Percentiles rank a stretch among this genome's conserved stretches.
These are phyloP conservation scores for Macrosteles quadrilineatus DNA, from an alignment of 1,140 invertebrate genomes.

Conservation along the genomic window DNA sequence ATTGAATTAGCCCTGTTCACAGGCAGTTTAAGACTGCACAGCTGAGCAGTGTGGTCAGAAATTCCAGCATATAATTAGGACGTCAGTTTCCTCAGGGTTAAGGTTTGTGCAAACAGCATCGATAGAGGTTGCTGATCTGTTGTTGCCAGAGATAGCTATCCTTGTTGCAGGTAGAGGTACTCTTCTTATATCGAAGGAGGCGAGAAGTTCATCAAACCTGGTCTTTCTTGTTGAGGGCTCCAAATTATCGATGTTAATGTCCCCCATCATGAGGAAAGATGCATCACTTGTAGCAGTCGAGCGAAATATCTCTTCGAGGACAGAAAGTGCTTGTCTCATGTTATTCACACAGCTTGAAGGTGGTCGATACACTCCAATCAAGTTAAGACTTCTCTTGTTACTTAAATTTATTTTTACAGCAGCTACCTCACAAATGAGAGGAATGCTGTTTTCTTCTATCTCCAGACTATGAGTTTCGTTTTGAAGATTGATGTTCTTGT, in stretches of 20 bases:
- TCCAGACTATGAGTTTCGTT: background rate
- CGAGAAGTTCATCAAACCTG: background rate
- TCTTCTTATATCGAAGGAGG: background rate
- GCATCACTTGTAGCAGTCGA: background rate
- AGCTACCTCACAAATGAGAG: background rate
- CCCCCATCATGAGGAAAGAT: background rate
- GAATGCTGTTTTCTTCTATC: background rate
- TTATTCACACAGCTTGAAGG: background rate
- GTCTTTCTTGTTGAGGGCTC: background rate
- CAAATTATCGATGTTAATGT: background rate
- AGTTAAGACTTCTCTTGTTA: background rate
- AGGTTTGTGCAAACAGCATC: conserved; percentile 17
- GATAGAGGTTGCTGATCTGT: background rate
- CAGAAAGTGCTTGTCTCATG: background rate
- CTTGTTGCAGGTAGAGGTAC: conserved; percentile 2
- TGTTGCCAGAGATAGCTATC: background rate
- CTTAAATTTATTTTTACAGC: background rate
- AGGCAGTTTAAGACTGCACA: background rate
- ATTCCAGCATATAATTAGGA: background rate
- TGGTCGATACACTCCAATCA: background rate
- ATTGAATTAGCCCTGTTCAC: background rate
- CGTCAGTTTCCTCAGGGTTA: background rate
- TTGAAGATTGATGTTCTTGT: background rate
- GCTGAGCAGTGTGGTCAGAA: conserved; percentile 11
- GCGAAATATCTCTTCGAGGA: background rate